phyloP scores from a whole-genome alignment of 2,888 invertebrate genomes.

The Sipha maydis region DNA sequence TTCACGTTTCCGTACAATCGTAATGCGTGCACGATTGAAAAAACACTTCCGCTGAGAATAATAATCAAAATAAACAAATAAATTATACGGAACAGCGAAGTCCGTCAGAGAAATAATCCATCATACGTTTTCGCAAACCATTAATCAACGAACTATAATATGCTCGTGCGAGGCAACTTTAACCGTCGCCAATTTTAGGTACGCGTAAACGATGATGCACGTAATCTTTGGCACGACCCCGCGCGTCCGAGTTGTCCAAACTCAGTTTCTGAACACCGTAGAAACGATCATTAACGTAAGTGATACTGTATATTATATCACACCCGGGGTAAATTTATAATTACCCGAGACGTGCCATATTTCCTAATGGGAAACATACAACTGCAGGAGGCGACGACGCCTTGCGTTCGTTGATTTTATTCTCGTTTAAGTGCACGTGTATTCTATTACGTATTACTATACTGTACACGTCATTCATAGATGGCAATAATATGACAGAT shows the following conservation, averaged over 20 bases:
- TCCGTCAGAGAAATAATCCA: neutral
- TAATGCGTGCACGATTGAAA: neutral
- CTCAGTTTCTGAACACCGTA: neutral
- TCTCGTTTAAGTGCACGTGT: too few relatives aligned
- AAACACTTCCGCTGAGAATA: neutral
- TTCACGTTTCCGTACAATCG: constrained; percentile 6
- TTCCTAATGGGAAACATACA: too few relatives aligned
- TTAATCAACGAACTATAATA: neutral
- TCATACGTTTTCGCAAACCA: neutral
- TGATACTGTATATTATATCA: neutral
- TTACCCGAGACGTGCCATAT: too few relatives aligned
- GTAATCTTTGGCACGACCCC: neutral
- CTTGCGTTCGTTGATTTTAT: too few relatives aligned
- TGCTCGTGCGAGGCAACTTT: neutral
- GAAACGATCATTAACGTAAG: neutral
- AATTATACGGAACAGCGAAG: neutral
- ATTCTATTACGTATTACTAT: too few relatives aligned
- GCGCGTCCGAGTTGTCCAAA: neutral
- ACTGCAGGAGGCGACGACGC: too few relatives aligned
- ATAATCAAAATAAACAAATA: neutral
- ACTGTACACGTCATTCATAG: too few relatives aligned
- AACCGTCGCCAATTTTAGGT: neutral
- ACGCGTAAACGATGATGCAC: neutral
- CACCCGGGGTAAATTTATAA: too few relatives aligned
- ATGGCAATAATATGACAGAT: too few relatives aligned